Base-by-base conservation (phyloP, 2,888 invertebrate species). In the Chrysomela aeneicollis region DNA sequence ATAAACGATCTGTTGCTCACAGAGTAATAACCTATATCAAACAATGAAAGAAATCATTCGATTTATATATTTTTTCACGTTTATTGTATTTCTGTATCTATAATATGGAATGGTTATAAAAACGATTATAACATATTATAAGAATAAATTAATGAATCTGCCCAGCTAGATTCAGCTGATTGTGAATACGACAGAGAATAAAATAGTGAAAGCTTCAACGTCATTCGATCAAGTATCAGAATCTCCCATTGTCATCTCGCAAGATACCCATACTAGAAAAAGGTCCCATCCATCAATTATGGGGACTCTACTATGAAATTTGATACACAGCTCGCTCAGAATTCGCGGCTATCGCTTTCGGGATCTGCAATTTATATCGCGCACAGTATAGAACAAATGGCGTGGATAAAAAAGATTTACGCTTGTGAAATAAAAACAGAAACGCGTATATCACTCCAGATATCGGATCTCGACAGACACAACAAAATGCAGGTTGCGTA, bases 401-500 rank as follows among this genome's bases (percentile, higher is more conserved):
- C 6, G 42, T 15, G 42, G 42, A 42, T 42, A 59, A 62, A 65
- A 58, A 50, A 52, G 47, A 30, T 59, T 49, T 42, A 57, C 26
- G 54, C 18, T 53, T 58, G 21, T 53, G 32, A 49, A 42, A 59
- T 47, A 17, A 61, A 60, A 51, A 47, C 42, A 52, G 42, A 64
- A 55, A 52, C 53, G 54, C 35, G 35, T 58, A 49, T 32, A 49
- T 63, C 32, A 61, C 55, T 58, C 46, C 37, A 55, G 52, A 32
- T 64, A 70, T 70, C 67, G 59, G 64, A 66, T 69, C 66, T 63
- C 46, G 58, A 60, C 52, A 60, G 67, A 68, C 68, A 63, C 50
- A 67, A 63, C 59, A 66, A 61, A 64, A 57, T 15, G 12, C 4
- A 42, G 26, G 26, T 26, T 26, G 26, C 4, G 6, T 26, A 26